Percentiles rank a stretch among this genome's conserved stretches.
Conservation (phyloP, 2,797 vertebrate genomes). For the Tapirus indicus region DNA sequence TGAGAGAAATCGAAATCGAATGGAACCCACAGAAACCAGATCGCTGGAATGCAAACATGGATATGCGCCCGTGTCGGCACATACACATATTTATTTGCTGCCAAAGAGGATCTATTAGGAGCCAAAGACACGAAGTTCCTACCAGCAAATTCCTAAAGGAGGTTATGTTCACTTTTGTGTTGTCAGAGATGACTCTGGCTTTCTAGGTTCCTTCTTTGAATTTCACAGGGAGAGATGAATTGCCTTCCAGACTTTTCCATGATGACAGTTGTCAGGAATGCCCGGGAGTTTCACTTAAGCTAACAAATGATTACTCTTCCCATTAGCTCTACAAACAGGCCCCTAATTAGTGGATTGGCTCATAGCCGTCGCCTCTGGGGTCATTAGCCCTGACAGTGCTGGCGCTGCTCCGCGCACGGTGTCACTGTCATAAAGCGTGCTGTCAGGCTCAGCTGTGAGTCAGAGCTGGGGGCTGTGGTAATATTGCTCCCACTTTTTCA, state of each 20-base stretch:
- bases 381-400: conserved; percentile 62
- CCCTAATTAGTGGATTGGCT: conserved; percentile 72
- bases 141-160: not conserved
- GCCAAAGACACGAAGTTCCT: not conserved
- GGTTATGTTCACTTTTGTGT: not conserved
- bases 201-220: no score
- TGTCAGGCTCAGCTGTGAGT: not conserved
- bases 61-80: not conserved
- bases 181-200: not conserved
- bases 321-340: conserved; percentile 63
- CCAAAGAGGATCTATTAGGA: not conserved
- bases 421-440: not conserved
- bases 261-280: conserved; percentile 65
- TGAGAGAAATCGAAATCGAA: not conserved
- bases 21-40: not conserved
- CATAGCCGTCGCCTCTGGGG: conserved; percentile 67
- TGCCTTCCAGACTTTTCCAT: conserved; percentile 19
- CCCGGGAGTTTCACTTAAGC: conserved; percentile 61
- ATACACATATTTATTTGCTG: not conserved
- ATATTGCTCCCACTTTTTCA: not conserved
- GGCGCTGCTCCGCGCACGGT: not conserved
- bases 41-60: not conserved
- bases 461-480: not conserved
- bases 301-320: conserved; percentile 66
- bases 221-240: conserved; percentile 34